Conservation (phyloP, 2,888 invertebrate species). For the Dryobotodes eremita region DNA sequence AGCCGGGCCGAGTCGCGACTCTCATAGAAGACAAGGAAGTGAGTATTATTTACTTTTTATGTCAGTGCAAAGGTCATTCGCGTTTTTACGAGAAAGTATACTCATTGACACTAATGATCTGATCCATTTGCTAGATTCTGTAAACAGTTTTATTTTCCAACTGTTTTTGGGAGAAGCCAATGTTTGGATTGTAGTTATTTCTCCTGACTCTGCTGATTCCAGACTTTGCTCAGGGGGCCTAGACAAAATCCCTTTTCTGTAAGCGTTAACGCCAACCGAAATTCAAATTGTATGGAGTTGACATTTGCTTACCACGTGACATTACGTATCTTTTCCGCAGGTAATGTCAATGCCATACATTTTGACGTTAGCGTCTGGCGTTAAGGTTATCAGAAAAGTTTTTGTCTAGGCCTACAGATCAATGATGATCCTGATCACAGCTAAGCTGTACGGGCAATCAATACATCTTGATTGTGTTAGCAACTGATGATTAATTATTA, state of each 20-base stretch:
- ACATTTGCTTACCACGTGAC: too few species aligned
- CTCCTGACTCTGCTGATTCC: neutral
- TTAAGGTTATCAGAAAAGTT: too few species aligned
- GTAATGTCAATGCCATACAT: too few species aligned
- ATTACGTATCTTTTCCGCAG: too few species aligned
- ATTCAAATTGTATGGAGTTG: too few species aligned
- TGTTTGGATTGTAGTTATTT: neutral
- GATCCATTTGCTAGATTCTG: neutral
- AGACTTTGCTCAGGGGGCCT: too few species aligned
- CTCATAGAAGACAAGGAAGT: slow-evolving; percentile 95
- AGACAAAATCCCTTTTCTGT: too few species aligned
- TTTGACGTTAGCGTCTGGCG: too few species aligned
- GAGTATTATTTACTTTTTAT: slow-evolving; percentile 76
- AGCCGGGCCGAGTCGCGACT: slow-evolving; percentile 98
- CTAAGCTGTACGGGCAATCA: too few species aligned
- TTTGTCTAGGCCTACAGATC: too few species aligned
- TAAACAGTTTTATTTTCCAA: neutral
- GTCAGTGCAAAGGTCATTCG: neutral
- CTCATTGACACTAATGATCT: neutral
- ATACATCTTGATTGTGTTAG: neutral
- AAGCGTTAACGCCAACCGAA: too few species aligned
- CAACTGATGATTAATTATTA: neutral
- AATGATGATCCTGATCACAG: too few species aligned
- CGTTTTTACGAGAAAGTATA: neutral
- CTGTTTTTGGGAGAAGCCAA: neutral